Evolutionary conservation across 2,113 vertebrate species (phyloP).

Genomic region (Rhegmatorhina hoffmannsi): DNA sequence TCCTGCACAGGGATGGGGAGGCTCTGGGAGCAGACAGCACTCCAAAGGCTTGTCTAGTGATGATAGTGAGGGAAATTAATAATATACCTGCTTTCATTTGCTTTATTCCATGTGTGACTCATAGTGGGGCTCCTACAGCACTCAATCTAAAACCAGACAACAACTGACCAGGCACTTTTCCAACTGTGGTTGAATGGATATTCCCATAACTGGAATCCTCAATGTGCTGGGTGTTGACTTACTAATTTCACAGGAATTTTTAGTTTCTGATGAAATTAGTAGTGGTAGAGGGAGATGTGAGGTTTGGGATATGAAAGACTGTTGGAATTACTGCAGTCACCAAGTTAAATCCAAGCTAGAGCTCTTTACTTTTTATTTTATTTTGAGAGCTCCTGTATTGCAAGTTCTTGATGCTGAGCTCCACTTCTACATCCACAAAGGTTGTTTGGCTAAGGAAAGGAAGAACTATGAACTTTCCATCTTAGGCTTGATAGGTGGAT

Average conservation of each 20-base stretch:
- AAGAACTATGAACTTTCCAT: background rate
- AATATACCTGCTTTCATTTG: background rate
- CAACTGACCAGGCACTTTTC: background rate
- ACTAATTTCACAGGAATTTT: background rate
- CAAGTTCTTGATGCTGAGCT: background rate
- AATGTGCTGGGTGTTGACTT: background rate
- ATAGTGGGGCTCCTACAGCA: background rate
- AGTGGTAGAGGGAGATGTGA: background rate
- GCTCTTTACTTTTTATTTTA: background rate
- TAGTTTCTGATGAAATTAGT: background rate
- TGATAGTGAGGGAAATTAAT: background rate
- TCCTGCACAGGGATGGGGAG: background rate
- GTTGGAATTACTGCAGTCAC: background rate
- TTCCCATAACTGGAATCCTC: background rate
- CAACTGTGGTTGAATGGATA: background rate
- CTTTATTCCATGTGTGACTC: background rate
- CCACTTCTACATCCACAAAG: fast-evolving
- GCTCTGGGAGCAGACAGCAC: background rate
- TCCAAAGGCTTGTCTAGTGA: background rate
- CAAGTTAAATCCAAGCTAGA: background rate
- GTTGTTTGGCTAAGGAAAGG: background rate
- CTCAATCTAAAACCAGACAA: background rate
- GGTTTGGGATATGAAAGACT: background rate
- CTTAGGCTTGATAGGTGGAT: background rate
- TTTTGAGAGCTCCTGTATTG: background rate